Evolutionary conservation across 2,797 vertebrate genomes (phyloP).

Genomic region (Caiman crocodilus): DNA sequence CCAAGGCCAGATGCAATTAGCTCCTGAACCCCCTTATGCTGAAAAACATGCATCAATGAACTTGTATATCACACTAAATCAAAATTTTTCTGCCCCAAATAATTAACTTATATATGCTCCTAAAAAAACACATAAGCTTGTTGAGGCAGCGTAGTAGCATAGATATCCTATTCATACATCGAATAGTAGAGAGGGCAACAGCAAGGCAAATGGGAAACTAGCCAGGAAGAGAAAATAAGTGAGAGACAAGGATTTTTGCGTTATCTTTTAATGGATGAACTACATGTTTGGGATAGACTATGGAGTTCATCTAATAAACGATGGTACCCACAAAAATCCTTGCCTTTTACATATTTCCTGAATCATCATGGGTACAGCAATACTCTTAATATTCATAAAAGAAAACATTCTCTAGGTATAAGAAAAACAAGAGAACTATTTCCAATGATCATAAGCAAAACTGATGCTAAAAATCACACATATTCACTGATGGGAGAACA

Average conservation of each 20-base stretch:
- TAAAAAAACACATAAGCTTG: not conserved
- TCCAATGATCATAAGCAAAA: not conserved
- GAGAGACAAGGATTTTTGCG: too few relatives aligned
- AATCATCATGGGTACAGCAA: too few relatives aligned
- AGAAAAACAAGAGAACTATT: not conserved
- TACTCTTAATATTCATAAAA: not conserved
- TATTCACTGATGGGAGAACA: not conserved
- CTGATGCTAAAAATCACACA: not conserved
- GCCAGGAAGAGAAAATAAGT: too few relatives aligned
- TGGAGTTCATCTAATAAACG: too few relatives aligned
- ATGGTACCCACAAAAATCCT: too few relatives aligned
- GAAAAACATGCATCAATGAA: not conserved
- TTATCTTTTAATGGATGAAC: too few relatives aligned
- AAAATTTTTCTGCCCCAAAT: not conserved
- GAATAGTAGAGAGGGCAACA: not conserved
- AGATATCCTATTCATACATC: not conserved
- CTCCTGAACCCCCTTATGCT: not conserved
- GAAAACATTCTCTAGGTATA: not conserved
- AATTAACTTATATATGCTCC: not conserved
- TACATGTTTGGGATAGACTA: too few relatives aligned
- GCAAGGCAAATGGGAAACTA: not conserved
- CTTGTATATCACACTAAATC: not conserved
- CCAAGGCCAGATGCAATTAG: not conserved
- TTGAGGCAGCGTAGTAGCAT: too few relatives aligned
- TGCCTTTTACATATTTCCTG: too few relatives aligned